Evolutionary conservation across 2,888 invertebrate species (phyloP), one percentile per base, ranked within the genome.

Genomic region (Diarsia brunnea): DNA sequence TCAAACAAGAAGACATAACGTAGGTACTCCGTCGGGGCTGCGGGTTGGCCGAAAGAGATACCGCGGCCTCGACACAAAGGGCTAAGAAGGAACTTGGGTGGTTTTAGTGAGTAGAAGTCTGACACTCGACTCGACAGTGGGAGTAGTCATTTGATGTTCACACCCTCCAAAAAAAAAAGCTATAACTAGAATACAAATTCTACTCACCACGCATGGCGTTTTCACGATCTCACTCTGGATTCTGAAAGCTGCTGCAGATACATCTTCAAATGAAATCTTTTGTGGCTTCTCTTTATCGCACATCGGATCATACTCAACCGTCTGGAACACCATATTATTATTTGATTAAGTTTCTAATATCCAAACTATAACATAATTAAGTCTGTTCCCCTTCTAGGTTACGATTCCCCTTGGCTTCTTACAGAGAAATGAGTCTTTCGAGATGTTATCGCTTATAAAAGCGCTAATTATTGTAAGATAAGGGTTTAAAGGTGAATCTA

Each of bases 221-320:
- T 97, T 97, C 77, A 98, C 97, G 69, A 99, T 97, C 64, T 98
- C 98, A 89, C 97, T 97, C 93, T 98, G 98, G 79, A 99, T 98
- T 92, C 98, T 97, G 93, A 98, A 99, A 0, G 99, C 98, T 0
- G 99, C 99, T 0, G 98, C 98, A 21, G 98, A 98, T 53, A 99
- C 97, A 92, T 99, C 99, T 91, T 98, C 98, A 92, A 99, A 99
- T 5, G 97, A 97, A 69, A 99, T 97, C 86, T 95, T 97, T 71
- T 97, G 97, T 0, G 99, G 99, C 79, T 97, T 96, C 45, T 97
- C 97, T 61, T 98, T 97, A 91, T 98, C 97, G 90, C 98, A 98
- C 96, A 96, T 96, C 27, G 96, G 96, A 86, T 96, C 96, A 76
- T 87, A 96, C 82, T 96, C 96, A 69, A 95, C 82, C 78, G 94